Evolutionary conservation across 2,797 vertebrate species (phyloP), one percentile per base, ranked within the genome.

Genomic region (Peromyscus attwateri): DNA sequence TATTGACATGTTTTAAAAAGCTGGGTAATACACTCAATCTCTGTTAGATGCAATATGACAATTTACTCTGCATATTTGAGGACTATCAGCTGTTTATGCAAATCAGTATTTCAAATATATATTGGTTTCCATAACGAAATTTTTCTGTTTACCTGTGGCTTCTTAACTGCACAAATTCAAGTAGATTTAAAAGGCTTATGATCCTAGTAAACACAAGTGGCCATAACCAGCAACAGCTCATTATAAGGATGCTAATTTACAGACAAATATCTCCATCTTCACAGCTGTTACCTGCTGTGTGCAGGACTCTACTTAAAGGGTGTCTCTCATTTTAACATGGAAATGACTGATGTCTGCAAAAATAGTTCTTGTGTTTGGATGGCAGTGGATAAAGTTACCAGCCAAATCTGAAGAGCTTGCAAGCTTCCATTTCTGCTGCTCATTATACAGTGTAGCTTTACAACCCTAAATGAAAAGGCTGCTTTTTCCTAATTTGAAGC

Each of bases 311-410:
- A 46, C 49, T 68, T 0, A 0, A 89, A 92, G 71, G 9, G 52
- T 77, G 57, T 55, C 93, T 97, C 96, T 97, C 89, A 96, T 92
- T 95, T 95, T 92, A 95, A 92, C 81, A 57, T 31, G 92, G 94
- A 92, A 87, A 95, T 97, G 95, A 94, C 75, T 87, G 92, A 89
- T 87, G 49, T 81, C 79, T 68, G 82, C 92, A 96, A 89, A 97
- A 95, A 81, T 64, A 93, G 21, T 95, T 91, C 94, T 94, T 73
- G 79, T 83, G 31, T 71, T 95, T 95, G 81, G 34, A 94, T 90
- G 91, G 87, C 87, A 94, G n/a, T 46, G n/a, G 57, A 81, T 94
- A 87, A 95, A 95, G 62, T 89, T 91, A 77, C 79, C 49, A 88
- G 85, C 55, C 70, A 97, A 84, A 89, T 94, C 95, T 23, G 2